These are phyloP conservation scores for Premnoplex brunnescens DNA, from an alignment of 2,797 vertebrate species.

Conservation along the genomic window DNA sequence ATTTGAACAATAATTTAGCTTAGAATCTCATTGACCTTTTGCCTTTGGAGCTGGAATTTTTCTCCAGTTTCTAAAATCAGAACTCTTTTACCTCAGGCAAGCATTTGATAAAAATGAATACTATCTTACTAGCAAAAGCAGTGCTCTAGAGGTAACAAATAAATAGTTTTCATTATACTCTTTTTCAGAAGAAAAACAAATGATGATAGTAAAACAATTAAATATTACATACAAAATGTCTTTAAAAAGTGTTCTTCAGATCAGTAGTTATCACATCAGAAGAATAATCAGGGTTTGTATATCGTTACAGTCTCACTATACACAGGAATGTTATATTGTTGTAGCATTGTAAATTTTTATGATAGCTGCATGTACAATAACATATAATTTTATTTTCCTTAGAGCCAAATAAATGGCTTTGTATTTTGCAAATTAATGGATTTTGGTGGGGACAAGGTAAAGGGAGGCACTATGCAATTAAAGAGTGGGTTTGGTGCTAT, in stretches of 20 bases:
- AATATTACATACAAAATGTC: neutral
- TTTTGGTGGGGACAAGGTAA: neutral
- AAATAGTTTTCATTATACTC: neutral
- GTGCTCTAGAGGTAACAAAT: neutral
- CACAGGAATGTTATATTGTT: neutral
- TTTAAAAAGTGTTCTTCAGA: neutral
- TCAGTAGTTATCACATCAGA: neutral
- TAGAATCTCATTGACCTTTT: conserved; percentile 55
- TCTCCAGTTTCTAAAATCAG: conserved; percentile 13
- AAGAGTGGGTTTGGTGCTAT: neutral
- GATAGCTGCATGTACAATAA: neutral
- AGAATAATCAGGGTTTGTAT: neutral
- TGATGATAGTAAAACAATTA: neutral
- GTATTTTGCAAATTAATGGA: neutral
- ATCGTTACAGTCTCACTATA: neutral
- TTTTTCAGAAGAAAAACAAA: neutral
- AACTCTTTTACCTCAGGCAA: neutral
- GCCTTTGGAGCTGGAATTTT: neutral
- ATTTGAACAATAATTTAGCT: conserved; percentile 60
- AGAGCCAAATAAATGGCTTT: neutral
- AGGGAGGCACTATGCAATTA: neutral
- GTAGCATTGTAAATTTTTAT: neutral
- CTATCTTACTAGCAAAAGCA: neutral
- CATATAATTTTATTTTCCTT: neutral
- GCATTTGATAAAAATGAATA: conserved; percentile 3